Base-by-base conservation (phyloP, 2,888 invertebrate species). In the Parnassius glacialis region DNA sequence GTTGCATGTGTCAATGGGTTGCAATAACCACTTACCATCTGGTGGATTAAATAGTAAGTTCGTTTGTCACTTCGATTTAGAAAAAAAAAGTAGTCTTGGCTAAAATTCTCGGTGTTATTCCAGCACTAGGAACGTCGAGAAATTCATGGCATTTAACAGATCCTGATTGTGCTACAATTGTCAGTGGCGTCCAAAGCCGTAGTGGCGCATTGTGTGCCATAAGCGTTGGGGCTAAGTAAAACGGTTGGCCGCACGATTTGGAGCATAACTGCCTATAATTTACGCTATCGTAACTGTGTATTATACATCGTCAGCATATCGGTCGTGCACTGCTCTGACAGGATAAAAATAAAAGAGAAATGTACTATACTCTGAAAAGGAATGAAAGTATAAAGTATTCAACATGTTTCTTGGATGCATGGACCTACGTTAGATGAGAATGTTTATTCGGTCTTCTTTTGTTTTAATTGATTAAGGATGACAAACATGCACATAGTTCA, bases 141-240 rank as follows among this genome's bases (percentile, higher is more conserved):
- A 43, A 59, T 54, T 52, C 56, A 20, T 45, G 41, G 56, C 45
- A 41, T 10, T 56, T n/a, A 61, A 56, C 56, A 61, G 56, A 61
- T 61, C 61, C 47, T 56, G 41, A n/a, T 11, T n/a, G 50, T 55
- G 52, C 57, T 34, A 43, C 52, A 52, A 48, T 52, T 57, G 61
- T 52, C 57, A 16, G 61, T 16, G n/a, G 56, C 44, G 45, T 51
- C 45, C 47, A 42, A 25, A 53, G 57, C n/a, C n/a, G 52, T 20
- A 52, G 61, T 52, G 53, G 53, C 57, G 57, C 61, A 61, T 61
- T 61, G 61, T 61, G 57, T 42, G 52, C 61, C 57, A 57, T 61
- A 61, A 61, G 57, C 25, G 61, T 52, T 53, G 25, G 13, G 9
- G 34, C n/a, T 13, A 43, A 52, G 51, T 48, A 42, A 47, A 42